Evolutionary conservation across 1,140 invertebrate species (phyloP), one percentile per base, ranked within the genome.

Genomic region (Sminthurides bifidus): DNA sequence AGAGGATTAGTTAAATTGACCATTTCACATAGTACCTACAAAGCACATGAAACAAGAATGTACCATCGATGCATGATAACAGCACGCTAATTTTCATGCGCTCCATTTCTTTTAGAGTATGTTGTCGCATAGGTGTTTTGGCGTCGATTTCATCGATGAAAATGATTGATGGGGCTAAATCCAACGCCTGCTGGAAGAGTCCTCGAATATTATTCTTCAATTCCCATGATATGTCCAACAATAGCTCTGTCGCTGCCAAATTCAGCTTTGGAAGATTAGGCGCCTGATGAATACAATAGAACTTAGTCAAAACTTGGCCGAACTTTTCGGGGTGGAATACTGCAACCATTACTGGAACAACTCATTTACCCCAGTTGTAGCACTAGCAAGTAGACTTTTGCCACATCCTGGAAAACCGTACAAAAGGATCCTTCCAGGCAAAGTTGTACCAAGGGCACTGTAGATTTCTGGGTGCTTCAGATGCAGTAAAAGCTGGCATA

Each of bases 131-230:
- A 12, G 83, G 83, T 30, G 84, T 85, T 53, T 95, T 83, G 24
- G 85, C 81, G 75, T 96, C 92, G 52, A 96, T 86, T 74, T 94
- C 89, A 72, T 96, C 92, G 52, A 96, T 82, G 64, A 96, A 92
- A n/a, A 95, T 70, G 24, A 96, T 77, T 71, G 87, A 88, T 0
- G 89, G 88, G 30, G 85, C 79, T 30, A 77, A 68, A 29, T 75
- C 71, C 4, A 79, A 69, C 19, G 91, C 92, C 69, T 84, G 80
- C 31, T 91, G 82, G 75, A 98, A 98, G 3, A 96, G 68, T 56
- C 92, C 83, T 54, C 92, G 76, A 51, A 98, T 88, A 62, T 88
- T 79, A 65, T 88, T 83, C 74, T 98, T 94, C 14, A 88, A 94
- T 69, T 97, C 92, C 0, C 93, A 92, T 2, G 92, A 94, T 60